Base-by-base conservation (phyloP, 1,140 invertebrate species). In the Drosophila teissieri region DNA sequence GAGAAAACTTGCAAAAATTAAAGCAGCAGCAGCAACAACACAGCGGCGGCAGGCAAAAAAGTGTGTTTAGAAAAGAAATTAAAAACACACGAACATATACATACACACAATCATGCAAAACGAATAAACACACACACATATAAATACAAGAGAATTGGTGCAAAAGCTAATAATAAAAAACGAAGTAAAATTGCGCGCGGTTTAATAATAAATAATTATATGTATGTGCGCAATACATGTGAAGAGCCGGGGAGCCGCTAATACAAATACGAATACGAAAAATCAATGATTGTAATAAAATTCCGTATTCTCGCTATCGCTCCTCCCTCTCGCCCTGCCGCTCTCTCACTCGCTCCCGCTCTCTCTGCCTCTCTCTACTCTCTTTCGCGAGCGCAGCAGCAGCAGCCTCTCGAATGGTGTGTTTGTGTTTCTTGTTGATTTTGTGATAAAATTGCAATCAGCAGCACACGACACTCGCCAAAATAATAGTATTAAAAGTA, bases 151-250 rank as follows among this genome's bases (percentile, higher is more conserved):
- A 79, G 75, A 86, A 86, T 83, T 88, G 76, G 83, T 89, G 84
- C 84, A 84, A 84, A 78, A 77, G 73, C 61, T 46, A 74, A 42
- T 42, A 17, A 44, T 11, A 45, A 45, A 44, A 76, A 76, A 57
- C 62, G 42, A 76, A 76, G 73, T 57, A 76, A 76, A 82, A 69
- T 75, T 78, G 84, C 84, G 84, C 76, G 84, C 84, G 84, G 84
- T 88, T 88, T 88, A 89, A 88, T 88, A 89, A 88, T 89, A 88
- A 89, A 88, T 82, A 88, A 88, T 89, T 89, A 84, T 88, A 83
- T 77, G 73, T 86, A 77, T 82, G 83, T 65, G 78, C 83, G 75
- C 70, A 82, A 88, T 75, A 76, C 69, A 86, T 79, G 77, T 82
- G 83, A 86, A 69, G 54, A 69, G 77, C 83, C 78, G 83, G 73